These are phyloP conservation scores for Apostichopus leukothele DNA, from an alignment of 53 echinoderm and acorn worm species.

Conservation along the genomic window DNA sequence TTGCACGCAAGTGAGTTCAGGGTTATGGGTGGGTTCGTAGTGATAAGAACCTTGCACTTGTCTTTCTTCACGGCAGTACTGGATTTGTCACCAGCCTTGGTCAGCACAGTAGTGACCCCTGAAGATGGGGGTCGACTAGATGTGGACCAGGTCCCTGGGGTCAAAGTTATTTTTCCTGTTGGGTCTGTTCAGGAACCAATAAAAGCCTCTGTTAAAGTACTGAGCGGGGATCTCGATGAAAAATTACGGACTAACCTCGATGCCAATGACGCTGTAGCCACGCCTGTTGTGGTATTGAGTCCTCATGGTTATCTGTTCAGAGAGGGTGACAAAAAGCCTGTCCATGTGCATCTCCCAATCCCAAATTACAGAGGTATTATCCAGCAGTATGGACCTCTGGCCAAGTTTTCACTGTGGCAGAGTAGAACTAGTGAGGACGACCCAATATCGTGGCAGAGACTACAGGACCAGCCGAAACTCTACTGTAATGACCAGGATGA, in stretches of 20 bases:
- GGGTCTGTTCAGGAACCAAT: conserved; percentile 68
- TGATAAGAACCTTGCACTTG: conserved; percentile 77
- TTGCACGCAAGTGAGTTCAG: conserved; percentile 85
- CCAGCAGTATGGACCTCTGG: conserved; percentile 79
- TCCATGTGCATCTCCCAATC: conserved; percentile 77
- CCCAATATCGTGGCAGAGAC: conserved; percentile 72
- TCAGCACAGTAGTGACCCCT: conserved; percentile 60
- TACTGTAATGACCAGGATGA: conserved; percentile 63
- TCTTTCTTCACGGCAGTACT: conserved; percentile 81
- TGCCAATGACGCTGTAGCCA: conserved; percentile 68
- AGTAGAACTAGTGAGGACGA: conserved; percentile 84
- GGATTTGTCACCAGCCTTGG: conserved; percentile 62
- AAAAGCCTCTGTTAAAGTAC: conserved; percentile 73
- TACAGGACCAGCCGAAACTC: conserved; percentile 58
- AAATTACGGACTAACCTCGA: conserved; percentile 64
- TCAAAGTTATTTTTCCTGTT: conserved; percentile 75
- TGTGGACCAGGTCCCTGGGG: conserved; percentile 85
- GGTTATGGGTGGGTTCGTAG: conserved; percentile 63
- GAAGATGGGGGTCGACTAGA: conserved; percentile 75
- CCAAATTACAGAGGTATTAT: conserved; percentile 79
- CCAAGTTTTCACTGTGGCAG: conserved; percentile 84
- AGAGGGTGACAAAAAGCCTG: conserved; percentile 57
- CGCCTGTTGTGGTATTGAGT: conserved; percentile 68
- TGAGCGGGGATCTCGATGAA: conserved; percentile 68
- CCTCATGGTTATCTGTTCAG: conserved; percentile 85